These are phyloP conservation scores for Tiliqua scincoides DNA, from an alignment of 2,113 vertebrate species.

Conservation along the genomic window DNA sequence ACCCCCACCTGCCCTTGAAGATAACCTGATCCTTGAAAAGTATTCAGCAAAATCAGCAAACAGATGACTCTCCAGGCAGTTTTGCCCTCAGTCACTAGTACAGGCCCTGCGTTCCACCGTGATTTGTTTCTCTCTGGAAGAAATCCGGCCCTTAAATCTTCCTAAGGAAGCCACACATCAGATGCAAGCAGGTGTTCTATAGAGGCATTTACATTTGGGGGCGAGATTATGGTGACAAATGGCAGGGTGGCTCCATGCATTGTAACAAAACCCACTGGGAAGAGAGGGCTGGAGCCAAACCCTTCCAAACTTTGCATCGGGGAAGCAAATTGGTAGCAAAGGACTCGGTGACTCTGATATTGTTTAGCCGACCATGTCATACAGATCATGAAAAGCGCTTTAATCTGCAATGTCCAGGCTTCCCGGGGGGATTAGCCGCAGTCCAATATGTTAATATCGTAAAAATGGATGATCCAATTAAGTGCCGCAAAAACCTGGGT, in stretches of 20 bases:
- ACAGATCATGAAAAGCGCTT: constrained; percentile 57
- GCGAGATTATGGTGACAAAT: constrained; percentile 46
- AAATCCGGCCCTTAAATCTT: constrained; percentile 47
- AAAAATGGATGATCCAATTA: constrained; percentile 75
- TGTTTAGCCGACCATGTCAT: constrained; percentile 54
- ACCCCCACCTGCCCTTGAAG: neutral
- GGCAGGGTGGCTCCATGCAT: constrained; percentile 32
- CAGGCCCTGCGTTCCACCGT: neutral
- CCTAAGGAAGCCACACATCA: constrained; percentile 45
- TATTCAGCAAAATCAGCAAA: neutral
- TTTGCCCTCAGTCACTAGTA: neutral
- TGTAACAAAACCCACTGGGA: constrained; percentile 38
- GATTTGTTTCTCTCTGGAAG: constrained; percentile 26
- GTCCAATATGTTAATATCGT: constrained; percentile 61
- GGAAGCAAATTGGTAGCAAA: constrained; percentile 45
- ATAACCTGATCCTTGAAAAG: neutral
- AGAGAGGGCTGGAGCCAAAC: neutral
- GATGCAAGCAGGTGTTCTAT: constrained; percentile 18
- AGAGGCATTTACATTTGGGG: constrained; percentile 45
- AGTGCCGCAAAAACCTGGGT: constrained; percentile 51
- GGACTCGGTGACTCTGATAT: constrained; percentile 30
- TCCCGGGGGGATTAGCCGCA: constrained; percentile 49
- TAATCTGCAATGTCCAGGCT: constrained; percentile 61
- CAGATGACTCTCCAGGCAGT: neutral
- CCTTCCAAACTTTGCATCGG: constrained; percentile 2